Conservation (phyloP, 2,888 invertebrate genomes). For the Hydroisotoma schaefferi region DNA sequence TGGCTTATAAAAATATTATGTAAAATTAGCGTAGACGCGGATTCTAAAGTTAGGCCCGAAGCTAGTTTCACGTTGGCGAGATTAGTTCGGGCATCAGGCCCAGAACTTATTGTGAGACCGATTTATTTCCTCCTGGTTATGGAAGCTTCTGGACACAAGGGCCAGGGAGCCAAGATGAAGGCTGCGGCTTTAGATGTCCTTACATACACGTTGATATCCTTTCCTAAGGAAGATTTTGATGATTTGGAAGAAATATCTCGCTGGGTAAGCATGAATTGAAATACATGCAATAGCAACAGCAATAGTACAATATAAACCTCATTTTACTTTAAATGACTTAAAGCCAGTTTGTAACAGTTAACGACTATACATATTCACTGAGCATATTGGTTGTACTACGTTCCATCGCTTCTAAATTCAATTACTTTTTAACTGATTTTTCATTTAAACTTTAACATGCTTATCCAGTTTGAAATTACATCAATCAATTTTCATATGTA, state of each 20-base stretch:
- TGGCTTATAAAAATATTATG: slow-evolving; percentile 41
- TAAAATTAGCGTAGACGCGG: slow-evolving; percentile 38
- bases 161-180: slow-evolving; percentile 40
- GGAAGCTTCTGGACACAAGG: slow-evolving; percentile 18
- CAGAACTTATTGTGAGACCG: slow-evolving; percentile 37
- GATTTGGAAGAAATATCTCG: slow-evolving; percentile 56
- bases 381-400: no score
- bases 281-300: no score
- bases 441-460: no score
- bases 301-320: no score
- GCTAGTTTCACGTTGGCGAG: slow-evolving; percentile 40
- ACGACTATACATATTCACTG: no score
- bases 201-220: slow-evolving; percentile 71
- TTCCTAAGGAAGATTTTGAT: slow-evolving; percentile 69
- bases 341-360: no score
- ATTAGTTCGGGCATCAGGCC: slow-evolving; percentile 42
- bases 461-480: no score
- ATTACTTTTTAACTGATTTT: no score
- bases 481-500: no score
- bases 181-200: slow-evolving; percentile 65
- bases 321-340: no score
- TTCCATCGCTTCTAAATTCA: no score
- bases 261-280: slow-evolving; percentile 49
- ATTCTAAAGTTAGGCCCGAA: slow-evolving; percentile 40
- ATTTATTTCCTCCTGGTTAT: slow-evolving; percentile 39